Base-by-base conservation (phyloP, 2,888 invertebrate genomes). In the Ditylenchus weischeri region DNA sequence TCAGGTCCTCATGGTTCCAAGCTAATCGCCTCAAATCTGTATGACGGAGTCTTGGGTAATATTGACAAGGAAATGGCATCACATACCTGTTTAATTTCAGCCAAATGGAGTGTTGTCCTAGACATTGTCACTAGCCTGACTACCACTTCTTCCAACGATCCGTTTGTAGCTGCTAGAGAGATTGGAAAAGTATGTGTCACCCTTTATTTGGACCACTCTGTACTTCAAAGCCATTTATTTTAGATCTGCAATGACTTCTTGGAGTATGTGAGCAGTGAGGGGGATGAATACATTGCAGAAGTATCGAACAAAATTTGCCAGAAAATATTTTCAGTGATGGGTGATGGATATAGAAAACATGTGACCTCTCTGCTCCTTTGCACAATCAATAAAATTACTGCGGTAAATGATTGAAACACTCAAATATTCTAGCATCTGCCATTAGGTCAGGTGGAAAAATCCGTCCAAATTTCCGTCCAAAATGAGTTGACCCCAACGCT, bases 301-400 rank as follows among this genome's bases (percentile, higher is more conserved):
- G 48, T 70, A n/a, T 58, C 35, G 23, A 54, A 35, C 6, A 23
- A 54, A 23, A 54, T 73, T 35, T 54, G 63, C 36, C 57, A 71
- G 13, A 54, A 60, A 23, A 58, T 73, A 19, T 66, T 64, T 48
- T 47, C 73, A 2, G 57, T 69, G 23, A 58, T 73, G 18, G 73
- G 73, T 51, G 74, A 70, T 23, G 75, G 65, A 21, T 76, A 76
- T 57, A 57, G 67, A 13, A 73, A 76, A 48, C 69, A 73, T 43
- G 72, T 70, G 19, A 76, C 66, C 19, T 74, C 74, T 7, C 50
- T 66, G 15, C 63, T 73, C 10, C 60, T 73, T 10, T 57, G 65
- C 29, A 62, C 62, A 21, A 64, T 73, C 50, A 73, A 73, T 54
- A 71, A 66, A 57, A 73, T 73, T 23, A 60, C 60, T 15, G 65